Conservation (phyloP, 37 sponge, comb jelly and placozoan genomes). For the Hormiphora californensis region DNA sequence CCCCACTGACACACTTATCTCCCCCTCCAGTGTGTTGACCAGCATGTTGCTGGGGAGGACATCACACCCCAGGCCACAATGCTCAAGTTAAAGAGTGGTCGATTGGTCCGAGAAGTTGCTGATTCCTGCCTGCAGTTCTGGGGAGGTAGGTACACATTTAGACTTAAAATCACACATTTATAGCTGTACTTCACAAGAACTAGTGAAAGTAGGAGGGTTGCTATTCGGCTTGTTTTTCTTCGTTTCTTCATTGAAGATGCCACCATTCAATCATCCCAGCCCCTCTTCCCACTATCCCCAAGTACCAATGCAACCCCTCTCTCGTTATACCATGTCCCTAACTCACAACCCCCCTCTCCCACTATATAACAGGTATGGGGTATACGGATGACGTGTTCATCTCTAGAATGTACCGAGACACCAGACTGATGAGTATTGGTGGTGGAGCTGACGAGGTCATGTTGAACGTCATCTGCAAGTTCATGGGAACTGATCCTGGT, state of each 20-base stretch:
- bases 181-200: no score
- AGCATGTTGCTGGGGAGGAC: conserved; percentile 58
- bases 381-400: conserved; percentile 83
- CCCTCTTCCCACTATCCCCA: no score
- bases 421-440: conserved; percentile 82
- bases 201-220: no score
- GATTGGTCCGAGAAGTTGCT: conserved; percentile 67
- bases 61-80: conserved; percentile 88
- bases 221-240: no score
- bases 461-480: conserved; percentile 87
- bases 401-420: conserved; percentile 70
- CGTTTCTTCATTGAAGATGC: no score
- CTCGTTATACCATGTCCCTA: no score
- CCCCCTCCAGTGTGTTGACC: conserved; percentile 7
- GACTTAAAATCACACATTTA: no score
- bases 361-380: conserved; percentile 89
- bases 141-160: conserved; percentile 80
- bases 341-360: no score
- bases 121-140: conserved; percentile 90
- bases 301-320: no score
- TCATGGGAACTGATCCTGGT: conserved; percentile 61
- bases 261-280: no score
- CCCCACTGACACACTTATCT: no score
- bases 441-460: conserved; percentile 96
- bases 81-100: conserved; percentile 91